phyloP scores from a whole-genome alignment of 2,797 vertebrate genomes.

The Sylvilagus floridanus region DNA sequence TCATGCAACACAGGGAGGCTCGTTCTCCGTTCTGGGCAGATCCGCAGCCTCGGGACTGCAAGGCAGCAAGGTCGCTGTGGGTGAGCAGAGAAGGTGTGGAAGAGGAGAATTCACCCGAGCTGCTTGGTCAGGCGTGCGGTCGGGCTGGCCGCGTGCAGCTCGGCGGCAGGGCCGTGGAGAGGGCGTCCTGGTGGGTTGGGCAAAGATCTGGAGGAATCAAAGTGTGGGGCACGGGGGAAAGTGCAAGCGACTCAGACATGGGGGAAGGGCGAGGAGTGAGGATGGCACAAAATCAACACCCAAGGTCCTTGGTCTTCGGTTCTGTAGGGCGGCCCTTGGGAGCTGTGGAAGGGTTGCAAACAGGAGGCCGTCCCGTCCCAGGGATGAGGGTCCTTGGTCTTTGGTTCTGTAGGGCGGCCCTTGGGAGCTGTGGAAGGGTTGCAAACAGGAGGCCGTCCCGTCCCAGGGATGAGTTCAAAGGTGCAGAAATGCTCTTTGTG shows the following conservation, averaged over 20 bases:
- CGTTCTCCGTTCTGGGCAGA: neutral
- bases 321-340: neutral
- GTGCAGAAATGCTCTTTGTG: neutral
- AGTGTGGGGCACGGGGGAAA: rapidly evolving
- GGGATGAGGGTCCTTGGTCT: neutral
- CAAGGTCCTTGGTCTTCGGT: neutral
- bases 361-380: neutral
- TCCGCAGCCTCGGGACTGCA: neutral
- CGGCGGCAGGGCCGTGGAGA: neutral
- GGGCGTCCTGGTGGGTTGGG: neutral
- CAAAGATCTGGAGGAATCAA: neutral
- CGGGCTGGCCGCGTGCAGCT: neutral
- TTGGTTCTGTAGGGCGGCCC: neutral
- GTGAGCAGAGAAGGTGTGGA: neutral
- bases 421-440: neutral
- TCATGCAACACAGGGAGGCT: rapidly evolving
- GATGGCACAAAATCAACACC: neutral
- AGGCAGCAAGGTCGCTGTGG: neutral
- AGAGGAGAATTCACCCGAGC: neutral
- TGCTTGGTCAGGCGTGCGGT: neutral
- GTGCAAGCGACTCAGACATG: neutral
- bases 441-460: neutral
- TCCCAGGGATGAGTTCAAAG: neutral
- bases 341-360: neutral
- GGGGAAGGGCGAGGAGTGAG: neutral